Evolutionary conservation across 2,888 invertebrate genomes (phyloP).

Genomic region (Aporophyla nigra): DNA sequence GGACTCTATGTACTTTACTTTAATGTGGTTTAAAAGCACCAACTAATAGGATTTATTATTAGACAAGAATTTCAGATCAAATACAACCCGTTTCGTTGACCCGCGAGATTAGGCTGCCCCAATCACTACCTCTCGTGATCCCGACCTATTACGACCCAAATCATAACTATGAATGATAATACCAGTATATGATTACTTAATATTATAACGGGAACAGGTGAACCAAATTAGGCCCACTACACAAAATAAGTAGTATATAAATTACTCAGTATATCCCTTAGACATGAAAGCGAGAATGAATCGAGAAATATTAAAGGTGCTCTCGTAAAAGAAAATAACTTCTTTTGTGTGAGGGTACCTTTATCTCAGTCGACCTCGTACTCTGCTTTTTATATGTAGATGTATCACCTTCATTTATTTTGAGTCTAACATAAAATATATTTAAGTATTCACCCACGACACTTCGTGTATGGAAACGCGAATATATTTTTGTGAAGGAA

Average conservation of each 20-base stretch:
- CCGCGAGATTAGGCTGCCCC: constrained; percentile 26
- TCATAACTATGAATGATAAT: constrained; percentile 45
- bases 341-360: constrained; percentile 68
- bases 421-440: constrained; percentile 56
- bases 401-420: constrained; percentile 58
- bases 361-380: constrained; percentile 63
- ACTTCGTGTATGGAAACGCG: constrained; percentile 14
- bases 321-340: constrained; percentile 72
- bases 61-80: constrained; percentile 14
- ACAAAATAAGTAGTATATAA: constrained; percentile 32
- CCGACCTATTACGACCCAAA: constrained; percentile 36
- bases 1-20: constrained; percentile 3
- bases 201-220: constrained; percentile 35
- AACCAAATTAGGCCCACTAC: constrained; percentile 38
- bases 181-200: constrained; percentile 37
- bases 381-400: constrained; percentile 58
- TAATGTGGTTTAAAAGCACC: constrained; percentile 3
- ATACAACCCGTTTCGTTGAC: constrained; percentile 17
- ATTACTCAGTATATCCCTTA: constrained; percentile 20
- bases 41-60: constrained; percentile 21
- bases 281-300: constrained; percentile 57
- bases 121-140: constrained; percentile 40
- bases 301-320: constrained; percentile 62
- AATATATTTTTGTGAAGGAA: constrained; percentile 31
- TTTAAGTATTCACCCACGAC: constrained; percentile 48